Percentiles rank a stretch among this genome's conserved stretches.
Evolutionary conservation across 2,888 invertebrate species (phyloP).

Genomic region (Ptychoptera contaminata): DNA sequence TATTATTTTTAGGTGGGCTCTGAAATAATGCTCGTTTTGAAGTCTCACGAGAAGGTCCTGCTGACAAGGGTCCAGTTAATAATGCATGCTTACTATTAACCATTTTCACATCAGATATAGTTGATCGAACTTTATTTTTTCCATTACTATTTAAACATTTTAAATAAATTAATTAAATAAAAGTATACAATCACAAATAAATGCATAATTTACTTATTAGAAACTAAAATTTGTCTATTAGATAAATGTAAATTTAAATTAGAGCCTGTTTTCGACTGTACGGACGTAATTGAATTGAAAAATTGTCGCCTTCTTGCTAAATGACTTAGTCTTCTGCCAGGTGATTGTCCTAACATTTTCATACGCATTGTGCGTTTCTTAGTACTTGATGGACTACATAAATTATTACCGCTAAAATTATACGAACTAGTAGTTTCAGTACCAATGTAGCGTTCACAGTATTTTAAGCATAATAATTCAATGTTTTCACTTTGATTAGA

Average conservation of each 20-base stretch:
- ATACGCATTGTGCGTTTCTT: constrained; percentile 42
- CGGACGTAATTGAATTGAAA: constrained; percentile 47
- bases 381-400: constrained; percentile 39
- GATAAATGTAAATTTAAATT: neutral
- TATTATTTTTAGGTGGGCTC: constrained; percentile 39
- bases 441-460: constrained; percentile 55
- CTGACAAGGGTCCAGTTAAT: constrained; percentile 10
- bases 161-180: neutral
- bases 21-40: constrained; percentile 59
- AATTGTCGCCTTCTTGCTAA: constrained; percentile 57
- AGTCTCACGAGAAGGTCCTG: constrained; percentile 34
- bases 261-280: constrained; percentile 29
- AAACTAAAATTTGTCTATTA: constrained; percentile 8
- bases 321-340: constrained; percentile 61
- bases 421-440: constrained; percentile 52
- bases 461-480: constrained; percentile 46
- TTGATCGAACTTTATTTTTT: constrained; percentile 15
- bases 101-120: constrained; percentile 15
- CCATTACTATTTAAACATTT: constrained; percentile 18
- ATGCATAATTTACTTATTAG: constrained; percentile 5
- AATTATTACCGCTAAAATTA: constrained; percentile 2
- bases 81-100: no score
- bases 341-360: constrained; percentile 43
- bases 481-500: constrained; percentile 52
- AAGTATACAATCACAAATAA: neutral